Conservation (phyloP, 2,113 vertebrate genomes). For the Scortum barcoo region DNA sequence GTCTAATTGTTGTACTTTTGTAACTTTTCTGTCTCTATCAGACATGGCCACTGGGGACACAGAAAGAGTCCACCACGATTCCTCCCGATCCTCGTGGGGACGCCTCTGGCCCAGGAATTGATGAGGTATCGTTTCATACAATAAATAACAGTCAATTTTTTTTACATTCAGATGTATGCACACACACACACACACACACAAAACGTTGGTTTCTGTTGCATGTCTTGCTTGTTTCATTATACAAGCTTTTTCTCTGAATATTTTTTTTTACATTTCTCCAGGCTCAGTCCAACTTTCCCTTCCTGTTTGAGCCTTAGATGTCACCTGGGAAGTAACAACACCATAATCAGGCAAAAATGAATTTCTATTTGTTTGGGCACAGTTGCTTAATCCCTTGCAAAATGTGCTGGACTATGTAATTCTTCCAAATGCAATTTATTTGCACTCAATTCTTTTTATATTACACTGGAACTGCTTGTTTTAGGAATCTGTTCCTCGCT, state of each 20-base stretch:
- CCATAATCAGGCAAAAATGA: neutral
- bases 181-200: neutral
- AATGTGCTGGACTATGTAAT: neutral
- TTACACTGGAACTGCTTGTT: constrained; percentile 28
- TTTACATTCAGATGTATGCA: neutral
- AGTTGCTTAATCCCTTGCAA: neutral
- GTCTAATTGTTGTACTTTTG: neutral
- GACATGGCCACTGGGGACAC: constrained; percentile 67
- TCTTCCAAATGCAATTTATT: constrained; percentile 10
- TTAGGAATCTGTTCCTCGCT: constrained; percentile 5
- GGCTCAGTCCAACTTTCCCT: constrained; percentile 78
- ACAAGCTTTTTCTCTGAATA: neutral
- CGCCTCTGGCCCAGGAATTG: constrained; percentile 72
- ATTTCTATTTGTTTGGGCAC: constrained; percentile 8
- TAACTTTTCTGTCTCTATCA: neutral
- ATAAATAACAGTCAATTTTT: neutral
- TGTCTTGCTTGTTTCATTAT: neutral
- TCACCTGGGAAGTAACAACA: neutral
- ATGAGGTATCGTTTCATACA: constrained; percentile 68
- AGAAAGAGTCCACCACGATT: constrained; percentile 66
- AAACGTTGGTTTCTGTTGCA: neutral
- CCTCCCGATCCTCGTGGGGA: constrained; percentile 82
- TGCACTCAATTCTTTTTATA: constrained; percentile 8
- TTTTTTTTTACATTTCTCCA: constrained; percentile 42
- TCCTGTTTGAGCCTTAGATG: constrained; percentile 81